Evolutionary conservation across 2,113 vertebrate genomes (phyloP), one percentile per base, ranked within the genome.

Genomic region (Rhinichthys klamathensis): DNA sequence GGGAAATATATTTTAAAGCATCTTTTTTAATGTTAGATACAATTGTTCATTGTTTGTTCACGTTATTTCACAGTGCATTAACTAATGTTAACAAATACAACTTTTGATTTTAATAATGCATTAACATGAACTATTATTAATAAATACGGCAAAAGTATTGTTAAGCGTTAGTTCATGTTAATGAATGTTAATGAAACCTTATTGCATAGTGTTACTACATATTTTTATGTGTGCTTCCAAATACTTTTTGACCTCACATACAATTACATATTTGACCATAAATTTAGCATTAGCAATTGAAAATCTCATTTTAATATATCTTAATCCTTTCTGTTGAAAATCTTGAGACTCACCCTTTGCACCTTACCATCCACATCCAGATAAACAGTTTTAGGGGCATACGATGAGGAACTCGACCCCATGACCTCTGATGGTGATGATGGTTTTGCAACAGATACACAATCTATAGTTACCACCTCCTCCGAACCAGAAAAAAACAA

Each of bases 361-460:
- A 90, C 63, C 38, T 89, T 89, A 11, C 89, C 90, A 38, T 92
- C 89, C 38, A 90, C 90, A 5, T 91, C 87, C 75, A 92, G 83
- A 85, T 92, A 90, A 82, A 92, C 63, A 2, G 90, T 87, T 84
- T 88, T 91, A 23, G 90, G 89, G 16, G 87, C 61, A 32, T 92
- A 89, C 16, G 89, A 89, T 2, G 91, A 91, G 16, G 90, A 91
- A 38, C 89, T 89, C 6, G 91, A 90, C 18, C 91, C 91, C 91
- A 92, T 92, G 51, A 63, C 5, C 78, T 72, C 80, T 49, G 54
- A 13, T 70, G 23, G 15, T 23, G 44, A 11, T 12, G 74, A 54
- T 25, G 61, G 25, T 54, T 32, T 21, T 6, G 56, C 61, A 72
- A 51, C 25, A 80, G 76, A 79, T 63, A n/a, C 35, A 51, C 61